Conservation (phyloP, 2,113 vertebrate genomes). For the Saguinus imperator region DNA sequence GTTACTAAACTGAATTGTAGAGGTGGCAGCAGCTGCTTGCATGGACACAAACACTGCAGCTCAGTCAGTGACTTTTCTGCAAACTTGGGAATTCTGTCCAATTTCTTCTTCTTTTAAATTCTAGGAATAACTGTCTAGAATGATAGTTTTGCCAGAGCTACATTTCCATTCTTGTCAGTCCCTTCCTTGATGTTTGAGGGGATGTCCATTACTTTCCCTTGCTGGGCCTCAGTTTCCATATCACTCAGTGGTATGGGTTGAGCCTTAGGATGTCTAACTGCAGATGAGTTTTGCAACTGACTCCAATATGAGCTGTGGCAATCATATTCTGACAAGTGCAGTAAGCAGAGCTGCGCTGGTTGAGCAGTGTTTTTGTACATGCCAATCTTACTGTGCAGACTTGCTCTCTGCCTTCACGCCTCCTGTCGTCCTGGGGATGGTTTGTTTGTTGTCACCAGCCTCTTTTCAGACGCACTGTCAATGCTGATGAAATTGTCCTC, state of each 20-base stretch:
- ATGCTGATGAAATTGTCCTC: constrained; percentile 51
- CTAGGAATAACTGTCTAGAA: background rate
- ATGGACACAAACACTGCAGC: background rate
- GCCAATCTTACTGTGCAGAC: constrained; percentile 17
- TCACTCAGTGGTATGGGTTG: background rate
- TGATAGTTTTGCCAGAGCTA: background rate
- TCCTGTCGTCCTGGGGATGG: constrained; percentile 69
- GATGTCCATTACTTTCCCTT: background rate
- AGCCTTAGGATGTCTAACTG: background rate
- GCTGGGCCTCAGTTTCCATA: constrained; percentile 4
- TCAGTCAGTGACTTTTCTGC: background rate
- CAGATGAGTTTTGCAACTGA: background rate
- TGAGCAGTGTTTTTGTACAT: constrained; percentile 52
- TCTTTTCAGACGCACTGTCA: constrained; percentile 36
- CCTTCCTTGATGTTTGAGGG: background rate
- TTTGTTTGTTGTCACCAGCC: constrained; percentile 69
- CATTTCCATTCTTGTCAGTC: background rate
- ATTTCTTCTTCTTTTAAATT: constrained; percentile 38
- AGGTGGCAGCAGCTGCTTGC: background rate
- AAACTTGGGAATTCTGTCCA: background rate
- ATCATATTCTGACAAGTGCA: background rate
- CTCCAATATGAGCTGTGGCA: background rate
- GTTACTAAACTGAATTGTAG: background rate
- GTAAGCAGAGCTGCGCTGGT: background rate
- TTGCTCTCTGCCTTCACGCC: constrained; percentile 2